Evolutionary conservation across 2,113 vertebrate genomes (phyloP).

Genomic region (Cyrtonyx montezumae): DNA sequence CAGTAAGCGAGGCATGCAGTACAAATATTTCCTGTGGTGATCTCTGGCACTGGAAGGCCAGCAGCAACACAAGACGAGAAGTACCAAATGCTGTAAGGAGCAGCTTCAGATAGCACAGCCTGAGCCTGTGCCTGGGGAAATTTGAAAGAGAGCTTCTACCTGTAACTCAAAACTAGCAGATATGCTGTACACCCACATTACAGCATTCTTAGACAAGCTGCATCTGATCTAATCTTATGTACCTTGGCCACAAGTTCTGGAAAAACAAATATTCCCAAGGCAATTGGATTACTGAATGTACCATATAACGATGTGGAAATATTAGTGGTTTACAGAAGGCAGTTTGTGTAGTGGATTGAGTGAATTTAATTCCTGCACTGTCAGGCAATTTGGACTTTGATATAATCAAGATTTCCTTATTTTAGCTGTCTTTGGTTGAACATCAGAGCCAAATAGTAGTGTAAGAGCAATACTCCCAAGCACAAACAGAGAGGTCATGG

Average conservation of each 20-base stretch:
- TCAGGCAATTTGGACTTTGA: not conserved
- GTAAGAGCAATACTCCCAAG: not conserved
- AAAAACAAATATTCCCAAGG: constrained; percentile 75
- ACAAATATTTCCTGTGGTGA: constrained; percentile 12
- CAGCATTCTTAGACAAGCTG: constrained; percentile 63
- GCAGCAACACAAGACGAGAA: not conserved
- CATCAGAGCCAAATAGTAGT: not conserved
- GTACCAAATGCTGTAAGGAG: not conserved
- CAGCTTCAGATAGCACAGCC: not conserved
- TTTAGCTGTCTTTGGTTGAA: not conserved
- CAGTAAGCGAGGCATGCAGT: not conserved
- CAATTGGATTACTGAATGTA: constrained; percentile 56
- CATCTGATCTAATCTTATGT: constrained; percentile 72
- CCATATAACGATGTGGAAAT: constrained; percentile 41
- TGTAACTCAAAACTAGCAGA: constrained; percentile 40
- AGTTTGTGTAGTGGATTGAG: constrained; percentile 27
- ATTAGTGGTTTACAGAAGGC: constrained; percentile 42
- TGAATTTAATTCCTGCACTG: constrained; percentile 34
- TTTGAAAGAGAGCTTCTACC: constrained; percentile 35
- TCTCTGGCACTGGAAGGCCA: not conserved
- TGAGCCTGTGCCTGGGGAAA: not conserved
- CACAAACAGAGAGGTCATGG: not conserved
- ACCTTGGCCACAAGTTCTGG: constrained; percentile 71
- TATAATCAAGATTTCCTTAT: constrained; percentile 37
- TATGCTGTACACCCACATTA: constrained; percentile 32